Conservation (phyloP, 2,888 invertebrate genomes). For the Eupithecia abbreviata region DNA sequence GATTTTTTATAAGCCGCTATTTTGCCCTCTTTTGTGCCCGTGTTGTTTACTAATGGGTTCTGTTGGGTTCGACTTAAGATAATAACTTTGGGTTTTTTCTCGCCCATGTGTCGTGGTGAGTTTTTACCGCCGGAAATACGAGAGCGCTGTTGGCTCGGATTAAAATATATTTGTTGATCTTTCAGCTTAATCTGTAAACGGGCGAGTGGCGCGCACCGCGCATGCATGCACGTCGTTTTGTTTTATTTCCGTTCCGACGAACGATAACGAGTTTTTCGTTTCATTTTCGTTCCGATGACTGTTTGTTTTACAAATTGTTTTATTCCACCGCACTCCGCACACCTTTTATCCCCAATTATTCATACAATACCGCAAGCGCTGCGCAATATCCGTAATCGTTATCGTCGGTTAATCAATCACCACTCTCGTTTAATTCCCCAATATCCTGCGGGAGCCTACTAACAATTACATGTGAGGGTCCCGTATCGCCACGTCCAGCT, state of each 20-base stretch:
- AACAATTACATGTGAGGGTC: slow-evolving; percentile 81
- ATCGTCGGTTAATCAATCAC: slow-evolving; percentile 80
- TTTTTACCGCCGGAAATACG: slow-evolving; percentile 81
- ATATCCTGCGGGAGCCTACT: slow-evolving; percentile 79
- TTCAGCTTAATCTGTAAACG: slow-evolving; percentile 74
- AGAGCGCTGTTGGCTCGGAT: slow-evolving; percentile 77
- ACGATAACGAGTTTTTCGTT: slow-evolving; percentile 59
- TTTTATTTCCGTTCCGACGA: slow-evolving; percentile 57
- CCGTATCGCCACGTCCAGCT: slow-evolving; percentile 73
- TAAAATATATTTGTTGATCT: slow-evolving; percentile 82
- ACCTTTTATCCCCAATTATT: slow-evolving; percentile 59
- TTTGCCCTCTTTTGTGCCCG: slow-evolving; percentile 81
- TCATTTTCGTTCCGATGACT: slow-evolving; percentile 58
- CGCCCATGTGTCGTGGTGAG: slow-evolving; percentile 76
- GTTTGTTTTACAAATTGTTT: slow-evolving; percentile 63
- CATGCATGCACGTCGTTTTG: slow-evolving; percentile 56
- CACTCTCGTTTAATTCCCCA: slow-evolving; percentile 78
- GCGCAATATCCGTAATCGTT: slow-evolving; percentile 74
- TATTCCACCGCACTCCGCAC: slow-evolving; percentile 46
- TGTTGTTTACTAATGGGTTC: slow-evolving; percentile 84
- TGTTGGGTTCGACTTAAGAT: slow-evolving; percentile 83
- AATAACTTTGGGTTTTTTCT: slow-evolving; percentile 81
- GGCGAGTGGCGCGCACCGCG: slow-evolving; percentile 54
- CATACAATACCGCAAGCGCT: slow-evolving; percentile 47
- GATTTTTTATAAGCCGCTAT: slow-evolving; percentile 79